Conservation (phyloP, 2,113 vertebrate species). For the Symphodus melops region DNA sequence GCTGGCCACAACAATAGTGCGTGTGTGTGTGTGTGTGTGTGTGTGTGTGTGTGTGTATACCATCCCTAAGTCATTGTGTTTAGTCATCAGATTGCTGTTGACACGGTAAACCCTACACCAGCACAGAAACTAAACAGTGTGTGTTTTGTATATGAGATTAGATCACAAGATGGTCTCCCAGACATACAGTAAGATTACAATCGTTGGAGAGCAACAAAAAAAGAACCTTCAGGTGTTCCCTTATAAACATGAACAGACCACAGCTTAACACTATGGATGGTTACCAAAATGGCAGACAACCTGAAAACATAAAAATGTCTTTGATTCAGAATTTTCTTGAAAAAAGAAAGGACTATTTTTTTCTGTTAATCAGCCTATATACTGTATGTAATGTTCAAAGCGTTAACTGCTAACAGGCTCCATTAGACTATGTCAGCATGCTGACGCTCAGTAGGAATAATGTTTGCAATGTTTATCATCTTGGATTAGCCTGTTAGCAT, state of each 20-base stretch:
- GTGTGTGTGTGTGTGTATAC: slow-evolving; percentile 32
- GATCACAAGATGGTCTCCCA: background rate
- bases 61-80: slow-evolving; percentile 49
- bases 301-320: too few species aligned
- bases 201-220: background rate
- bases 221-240: background rate
- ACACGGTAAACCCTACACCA: slow-evolving; percentile 66
- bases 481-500: background rate
- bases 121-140: slow-evolving; percentile 48
- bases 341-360: too few species aligned
- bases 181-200: background rate
- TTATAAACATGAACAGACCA: background rate
- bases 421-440: background rate
- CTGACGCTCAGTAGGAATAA: background rate
- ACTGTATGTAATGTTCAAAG: too few species aligned
- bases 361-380: too few species aligned
- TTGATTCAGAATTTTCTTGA: too few species aligned
- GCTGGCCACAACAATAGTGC: slow-evolving; percentile 55
- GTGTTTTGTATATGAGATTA: slow-evolving; percentile 28
- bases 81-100: slow-evolving; percentile 78
- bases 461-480: background rate
- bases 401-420: background rate
- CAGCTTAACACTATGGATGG: background rate
- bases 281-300: too few species aligned
- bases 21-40: slow-evolving; percentile 31